Evolutionary conservation across 2,888 invertebrate genomes (phyloP).

Genomic region (Trilocha varians): DNA sequence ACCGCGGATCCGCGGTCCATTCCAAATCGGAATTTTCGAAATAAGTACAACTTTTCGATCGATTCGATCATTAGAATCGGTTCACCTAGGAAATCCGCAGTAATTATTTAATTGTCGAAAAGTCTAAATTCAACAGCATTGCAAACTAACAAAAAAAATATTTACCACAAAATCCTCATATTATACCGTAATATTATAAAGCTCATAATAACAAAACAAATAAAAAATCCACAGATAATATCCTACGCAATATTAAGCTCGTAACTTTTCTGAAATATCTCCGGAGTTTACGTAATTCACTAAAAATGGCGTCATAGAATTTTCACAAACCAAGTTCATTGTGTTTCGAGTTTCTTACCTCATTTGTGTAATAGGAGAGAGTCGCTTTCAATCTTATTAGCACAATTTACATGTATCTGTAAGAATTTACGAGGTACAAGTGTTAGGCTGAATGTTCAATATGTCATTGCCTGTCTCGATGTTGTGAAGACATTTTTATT

Average conservation of each 20-base stretch:
- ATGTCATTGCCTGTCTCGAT: constrained; percentile 16
- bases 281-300: not conserved
- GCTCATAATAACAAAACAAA: not conserved
- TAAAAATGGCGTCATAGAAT: not conserved
- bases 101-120: no score
- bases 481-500: not conserved
- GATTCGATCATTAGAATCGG: no score
- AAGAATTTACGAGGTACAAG: constrained; percentile 10
- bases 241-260: not conserved
- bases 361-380: constrained; percentile 20
- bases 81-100: no score
- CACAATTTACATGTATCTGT: constrained; percentile 6
- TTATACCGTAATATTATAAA: not conserved
- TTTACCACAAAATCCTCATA: no score
- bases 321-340: constrained; percentile 34
- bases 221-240: not conserved
- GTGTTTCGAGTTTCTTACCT: constrained; percentile 23
- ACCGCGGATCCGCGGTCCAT: no score
- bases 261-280: not conserved
- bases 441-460: constrained; percentile 15
- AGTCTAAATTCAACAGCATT: no score
- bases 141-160: no score
- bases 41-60: no score
- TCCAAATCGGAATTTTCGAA: no score
- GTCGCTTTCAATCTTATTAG: constrained; percentile 22